Conservation (phyloP, 1,140 invertebrate genomes). For the Bombus superbus region DNA sequence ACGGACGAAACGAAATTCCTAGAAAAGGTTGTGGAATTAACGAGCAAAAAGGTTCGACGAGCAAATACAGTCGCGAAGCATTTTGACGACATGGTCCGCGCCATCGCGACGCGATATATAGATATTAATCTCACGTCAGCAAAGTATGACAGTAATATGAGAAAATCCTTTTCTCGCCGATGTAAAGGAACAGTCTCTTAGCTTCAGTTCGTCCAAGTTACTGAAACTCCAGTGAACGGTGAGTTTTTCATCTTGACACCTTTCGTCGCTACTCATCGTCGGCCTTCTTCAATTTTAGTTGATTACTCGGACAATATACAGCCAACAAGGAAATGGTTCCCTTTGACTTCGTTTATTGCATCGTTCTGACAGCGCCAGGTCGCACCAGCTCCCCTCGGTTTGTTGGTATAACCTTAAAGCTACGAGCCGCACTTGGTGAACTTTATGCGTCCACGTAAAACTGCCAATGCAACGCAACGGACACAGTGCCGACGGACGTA, state of each 20-base stretch:
- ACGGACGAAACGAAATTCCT: background rate
- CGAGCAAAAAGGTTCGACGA: background rate
- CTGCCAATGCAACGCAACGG: constrained; percentile 1
- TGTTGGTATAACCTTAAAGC: background rate
- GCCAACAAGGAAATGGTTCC: no score
- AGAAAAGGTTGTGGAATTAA: background rate
- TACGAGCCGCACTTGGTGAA: background rate
- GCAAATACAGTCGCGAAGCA: background rate
- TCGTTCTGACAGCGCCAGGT: background rate
- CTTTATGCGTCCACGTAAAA: constrained; percentile 17
- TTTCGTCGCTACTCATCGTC: background rate
- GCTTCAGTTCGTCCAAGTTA: background rate
- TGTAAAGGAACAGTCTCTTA: background rate
- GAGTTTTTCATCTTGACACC: background rate
- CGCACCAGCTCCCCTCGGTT: background rate
- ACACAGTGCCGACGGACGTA: background rate
- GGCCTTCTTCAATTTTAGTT: background rate
- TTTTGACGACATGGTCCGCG: background rate
- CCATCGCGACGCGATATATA: background rate
- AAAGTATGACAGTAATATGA: no score
- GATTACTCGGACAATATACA: background rate
- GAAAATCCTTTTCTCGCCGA: background rate
- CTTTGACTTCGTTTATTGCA: constrained; percentile 1
- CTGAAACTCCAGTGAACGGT: background rate
- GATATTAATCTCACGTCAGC: background rate